Percentiles rank a stretch among this genome's conserved stretches.
phyloP scores from a whole-genome alignment of 1,140 invertebrate genomes.

The Drosophila lowei region DNA sequence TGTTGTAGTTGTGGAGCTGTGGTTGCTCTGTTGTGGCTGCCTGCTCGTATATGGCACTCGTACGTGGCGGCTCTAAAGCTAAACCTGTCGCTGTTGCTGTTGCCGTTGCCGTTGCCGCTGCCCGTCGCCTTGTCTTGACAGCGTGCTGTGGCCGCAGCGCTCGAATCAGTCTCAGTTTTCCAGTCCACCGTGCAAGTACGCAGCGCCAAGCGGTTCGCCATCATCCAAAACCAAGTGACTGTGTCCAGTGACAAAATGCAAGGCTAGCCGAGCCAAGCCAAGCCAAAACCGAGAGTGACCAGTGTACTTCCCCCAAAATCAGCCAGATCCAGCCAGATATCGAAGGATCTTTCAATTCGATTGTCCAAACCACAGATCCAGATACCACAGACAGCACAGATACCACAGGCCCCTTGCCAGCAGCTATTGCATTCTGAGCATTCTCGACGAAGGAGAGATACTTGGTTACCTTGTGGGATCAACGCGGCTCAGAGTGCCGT shows the following conservation, averaged over 20 bases:
- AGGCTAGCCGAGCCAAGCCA: constrained; percentile 19
- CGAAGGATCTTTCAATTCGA: too few species aligned
- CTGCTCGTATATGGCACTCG: constrained; percentile 63
- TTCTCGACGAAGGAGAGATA: constrained; percentile 37
- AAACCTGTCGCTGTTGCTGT: constrained; percentile 22
- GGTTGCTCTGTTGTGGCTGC: constrained; percentile 24
- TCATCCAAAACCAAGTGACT: constrained; percentile 42
- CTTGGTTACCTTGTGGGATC: constrained; percentile 41
- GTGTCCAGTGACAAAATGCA: constrained; percentile 50
- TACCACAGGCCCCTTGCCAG: constrained; percentile 4
- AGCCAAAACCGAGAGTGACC: neutral
- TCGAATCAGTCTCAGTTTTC: constrained; percentile 79
- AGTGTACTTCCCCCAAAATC: constrained; percentile 12
- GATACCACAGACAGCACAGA: too few species aligned
- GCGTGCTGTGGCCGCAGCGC: constrained; percentile 59
- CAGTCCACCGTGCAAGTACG: constrained; percentile 78
- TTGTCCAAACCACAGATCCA: too few species aligned
- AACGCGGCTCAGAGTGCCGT: constrained; percentile 37
- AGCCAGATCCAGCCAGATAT: too few species aligned
- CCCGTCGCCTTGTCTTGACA: constrained; percentile 57
- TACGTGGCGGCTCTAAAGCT: constrained; percentile 47
- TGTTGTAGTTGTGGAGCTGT: constrained; percentile 16
- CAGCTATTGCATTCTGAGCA: neutral
- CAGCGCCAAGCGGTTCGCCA: constrained; percentile 40
- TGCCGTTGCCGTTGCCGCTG: constrained; percentile 22